Conservation (phyloP, 2,888 invertebrate genomes). For the Pomacea canaliculata region DNA sequence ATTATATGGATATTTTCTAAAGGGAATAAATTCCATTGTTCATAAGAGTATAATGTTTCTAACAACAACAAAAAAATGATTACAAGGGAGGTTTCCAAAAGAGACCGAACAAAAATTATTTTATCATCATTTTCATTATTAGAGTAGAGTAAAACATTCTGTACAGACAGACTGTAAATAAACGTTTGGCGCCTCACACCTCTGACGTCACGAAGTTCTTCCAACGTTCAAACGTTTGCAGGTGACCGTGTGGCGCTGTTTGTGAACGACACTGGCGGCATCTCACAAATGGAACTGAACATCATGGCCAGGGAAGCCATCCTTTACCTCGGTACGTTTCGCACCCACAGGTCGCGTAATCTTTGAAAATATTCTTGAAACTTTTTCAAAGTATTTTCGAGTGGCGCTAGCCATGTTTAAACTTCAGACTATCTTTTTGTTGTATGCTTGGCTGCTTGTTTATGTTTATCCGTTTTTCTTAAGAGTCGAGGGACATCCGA, state of each 20-base stretch:
- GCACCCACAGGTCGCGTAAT: no score
- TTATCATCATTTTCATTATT: no score
- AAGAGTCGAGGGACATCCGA: slow-evolving; percentile 66
- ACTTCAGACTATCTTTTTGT: neutral
- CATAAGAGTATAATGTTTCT: no score
- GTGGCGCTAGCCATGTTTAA: neutral
- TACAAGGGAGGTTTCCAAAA: no score
- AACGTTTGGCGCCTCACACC: no score
- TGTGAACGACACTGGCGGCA: slow-evolving; percentile 84
- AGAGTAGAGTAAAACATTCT: no score
- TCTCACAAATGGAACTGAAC: slow-evolving; percentile 82
- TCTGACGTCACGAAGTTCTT: no score
- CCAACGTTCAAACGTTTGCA: slow-evolving; percentile 27
- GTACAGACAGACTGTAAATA: no score
- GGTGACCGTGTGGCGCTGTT: slow-evolving; percentile 75
- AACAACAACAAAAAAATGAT: no score
- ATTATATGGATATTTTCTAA: neutral
- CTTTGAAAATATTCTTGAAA: neutral
- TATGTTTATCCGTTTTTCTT: neutral
- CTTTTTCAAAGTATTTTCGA: neutral
- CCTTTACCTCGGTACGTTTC: slow-evolving; percentile 75
- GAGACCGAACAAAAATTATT: no score
- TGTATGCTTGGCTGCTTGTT: no score
- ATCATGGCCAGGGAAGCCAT: slow-evolving; percentile 79
- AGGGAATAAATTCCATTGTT: no score